Conservation (phyloP, 2,113 vertebrate genomes). For the Cynoglossus semilaevis region DNA sequence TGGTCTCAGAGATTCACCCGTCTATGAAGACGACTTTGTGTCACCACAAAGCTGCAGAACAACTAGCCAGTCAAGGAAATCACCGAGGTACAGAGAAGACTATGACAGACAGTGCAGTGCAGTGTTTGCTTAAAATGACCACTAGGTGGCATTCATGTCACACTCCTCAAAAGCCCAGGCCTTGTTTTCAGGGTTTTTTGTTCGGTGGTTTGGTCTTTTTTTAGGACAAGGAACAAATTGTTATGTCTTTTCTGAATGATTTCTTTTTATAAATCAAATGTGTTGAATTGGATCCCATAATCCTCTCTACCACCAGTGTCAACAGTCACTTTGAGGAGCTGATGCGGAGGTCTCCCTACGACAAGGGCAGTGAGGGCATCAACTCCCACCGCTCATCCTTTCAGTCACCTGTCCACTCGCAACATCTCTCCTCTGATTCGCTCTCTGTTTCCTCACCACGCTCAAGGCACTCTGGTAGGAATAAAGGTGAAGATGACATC, state of each 20-base stretch:
- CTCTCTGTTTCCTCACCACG: conserved; percentile 79
- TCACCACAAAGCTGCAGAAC: conserved; percentile 79
- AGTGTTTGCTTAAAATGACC: conserved; percentile 26
- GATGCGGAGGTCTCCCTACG: conserved; percentile 72
- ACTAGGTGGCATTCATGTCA: conserved; percentile 50
- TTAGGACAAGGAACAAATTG: neutral
- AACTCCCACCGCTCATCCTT: conserved; percentile 72
- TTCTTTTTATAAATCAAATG: neutral
- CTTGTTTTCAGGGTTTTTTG: neutral
- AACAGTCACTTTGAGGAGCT: conserved; percentile 80
- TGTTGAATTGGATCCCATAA: neutral
- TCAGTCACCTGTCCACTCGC: conserved; percentile 47
- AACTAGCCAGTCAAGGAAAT: conserved; percentile 75
- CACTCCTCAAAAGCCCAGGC: conserved; percentile 8
- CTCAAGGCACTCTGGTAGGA: conserved; percentile 81
- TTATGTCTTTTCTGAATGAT: neutral
- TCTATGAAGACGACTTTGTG: conserved; percentile 88
- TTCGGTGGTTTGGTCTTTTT: neutral
- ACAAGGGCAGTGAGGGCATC: conserved; percentile 61
- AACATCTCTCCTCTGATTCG: conserved; percentile 75
- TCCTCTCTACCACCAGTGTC: conserved; percentile 51
- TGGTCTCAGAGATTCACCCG: conserved; percentile 69
- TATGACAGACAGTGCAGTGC: rapidly evolving
- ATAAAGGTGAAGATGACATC: conserved; percentile 59
- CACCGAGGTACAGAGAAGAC: conserved; percentile 79